Evolutionary conservation across 2,888 invertebrate species (phyloP), one percentile per base, ranked within the genome.

Genomic region (Trissolcus japonicus): DNA sequence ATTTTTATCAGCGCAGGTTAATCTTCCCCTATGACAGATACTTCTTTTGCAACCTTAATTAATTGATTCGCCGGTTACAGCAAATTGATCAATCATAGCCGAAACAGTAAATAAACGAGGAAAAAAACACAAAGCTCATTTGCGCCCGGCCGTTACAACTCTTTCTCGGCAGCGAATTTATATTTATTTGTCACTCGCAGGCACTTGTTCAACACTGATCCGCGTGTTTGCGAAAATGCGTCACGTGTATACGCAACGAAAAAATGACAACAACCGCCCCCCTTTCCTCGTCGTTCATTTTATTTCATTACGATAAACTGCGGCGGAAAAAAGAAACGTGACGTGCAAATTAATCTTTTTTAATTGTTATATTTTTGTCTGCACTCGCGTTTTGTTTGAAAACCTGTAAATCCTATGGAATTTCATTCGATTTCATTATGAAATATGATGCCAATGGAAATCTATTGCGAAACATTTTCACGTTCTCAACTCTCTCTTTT

Each of bases 81-180:
- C 48, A 51, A 60, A 72, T 65, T 65, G 72, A 72, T 72, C 65
- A 72, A 51, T 72, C 72, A 65, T 59, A 53, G 63, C 59, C 35
- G 35, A 54, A 65, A 59, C 54, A 2, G 60, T 63, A 65, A 65
- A 65, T 60, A 60, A 59, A 41, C 17, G 51, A 9, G 11, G 21
- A 2, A 17, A 51, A n/a, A 51, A 51, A 51, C 2, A 35, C 35
- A 35, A 35, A 35, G 35, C 35, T 35, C 11, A 35, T 35, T 35
- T 35, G 35, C 1, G 35, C 35, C 11, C 9, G 11, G 4, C 14
- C 51, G 19, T 19, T 51, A 51, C 59, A 35, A 40, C 17, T 59
- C 19, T 51, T 54, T 60, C 48, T 60, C 11, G 50, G 11, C 43
- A 6, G 14, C 35, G 46, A 59, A 59, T 68, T 46, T 54, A 54